Conservation (phyloP, 2,113 vertebrate genomes). For the Butastur rufipennis region DNA sequence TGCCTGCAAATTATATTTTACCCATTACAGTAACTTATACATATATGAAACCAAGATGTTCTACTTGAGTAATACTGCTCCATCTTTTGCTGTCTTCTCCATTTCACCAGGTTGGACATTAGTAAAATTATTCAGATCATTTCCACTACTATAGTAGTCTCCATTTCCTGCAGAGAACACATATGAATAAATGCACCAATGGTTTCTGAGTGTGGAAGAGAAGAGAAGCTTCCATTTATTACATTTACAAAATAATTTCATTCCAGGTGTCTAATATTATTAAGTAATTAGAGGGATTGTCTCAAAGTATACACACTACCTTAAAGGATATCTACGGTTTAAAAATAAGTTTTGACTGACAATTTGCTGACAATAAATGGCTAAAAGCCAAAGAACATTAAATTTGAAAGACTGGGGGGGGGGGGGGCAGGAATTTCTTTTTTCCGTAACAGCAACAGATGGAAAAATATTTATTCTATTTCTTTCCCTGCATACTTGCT, state of each 20-base stretch:
- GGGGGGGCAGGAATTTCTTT: rapidly evolving
- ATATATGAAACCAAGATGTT: neutral
- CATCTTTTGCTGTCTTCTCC: constrained; percentile 65
- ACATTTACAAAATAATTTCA: neutral
- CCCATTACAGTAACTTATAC: neutral
- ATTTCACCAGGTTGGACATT: constrained; percentile 43
- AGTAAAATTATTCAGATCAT: constrained; percentile 87
- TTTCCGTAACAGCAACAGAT: neutral
- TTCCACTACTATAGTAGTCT: constrained; percentile 92
- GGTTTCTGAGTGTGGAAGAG: neutral
- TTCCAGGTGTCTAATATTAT: neutral
- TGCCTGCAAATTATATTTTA: neutral
- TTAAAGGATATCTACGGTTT: neutral
- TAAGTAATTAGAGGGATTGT: neutral
- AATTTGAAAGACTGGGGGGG: neutral
- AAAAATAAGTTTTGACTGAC: neutral
- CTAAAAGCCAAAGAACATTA: neutral
- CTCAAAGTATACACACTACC: neutral
- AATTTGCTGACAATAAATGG: neutral
- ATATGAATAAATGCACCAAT: neutral
- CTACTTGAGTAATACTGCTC: constrained; percentile 77
- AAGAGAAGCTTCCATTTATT: neutral
- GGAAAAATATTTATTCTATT: neutral
- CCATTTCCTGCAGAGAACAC: constrained; percentile 80
- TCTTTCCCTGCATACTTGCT: neutral